Evolutionary conservation across 2,113 vertebrate genomes (phyloP).

Genomic region (Stercorarius parasiticus): DNA sequence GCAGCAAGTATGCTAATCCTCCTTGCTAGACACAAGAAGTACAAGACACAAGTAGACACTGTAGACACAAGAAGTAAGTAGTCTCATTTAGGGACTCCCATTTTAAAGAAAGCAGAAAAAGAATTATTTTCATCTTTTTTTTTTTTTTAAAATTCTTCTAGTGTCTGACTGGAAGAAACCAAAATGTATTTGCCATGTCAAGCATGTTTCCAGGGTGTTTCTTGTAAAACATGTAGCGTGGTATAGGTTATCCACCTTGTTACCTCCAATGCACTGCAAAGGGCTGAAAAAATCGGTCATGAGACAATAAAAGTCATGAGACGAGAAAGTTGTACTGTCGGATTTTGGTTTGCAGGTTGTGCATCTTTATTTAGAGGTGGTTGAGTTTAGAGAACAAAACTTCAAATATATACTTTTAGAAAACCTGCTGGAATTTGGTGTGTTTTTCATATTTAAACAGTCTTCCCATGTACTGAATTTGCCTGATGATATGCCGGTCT

Average conservation of each 20-base stretch:
- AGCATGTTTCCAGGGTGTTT: not conserved
- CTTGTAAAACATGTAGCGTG: not conserved
- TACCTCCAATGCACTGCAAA: not conserved
- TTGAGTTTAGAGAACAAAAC: not conserved
- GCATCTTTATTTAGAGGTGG: not conserved
- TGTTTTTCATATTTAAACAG: not conserved
- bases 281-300: not conserved
- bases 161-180: not conserved
- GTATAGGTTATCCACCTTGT: not conserved
- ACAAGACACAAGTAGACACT: too few species aligned
- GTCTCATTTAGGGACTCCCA: not conserved
- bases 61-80: not conserved
- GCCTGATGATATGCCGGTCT: rapidly evolving
- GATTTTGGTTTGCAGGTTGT: not conserved
- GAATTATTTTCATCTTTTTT: not conserved
- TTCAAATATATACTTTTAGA: not conserved
- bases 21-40: not conserved
- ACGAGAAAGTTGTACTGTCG: not conserved
- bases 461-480: not conserved
- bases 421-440: not conserved
- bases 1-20: not conserved
- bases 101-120: not conserved
- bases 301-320: not conserved
- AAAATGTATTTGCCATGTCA: not conserved
- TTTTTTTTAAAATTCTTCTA: not conserved